These are phyloP conservation scores for Temnothorax longispinosus DNA, from an alignment of 1,140 invertebrate genomes.

Conservation along the genomic window DNA sequence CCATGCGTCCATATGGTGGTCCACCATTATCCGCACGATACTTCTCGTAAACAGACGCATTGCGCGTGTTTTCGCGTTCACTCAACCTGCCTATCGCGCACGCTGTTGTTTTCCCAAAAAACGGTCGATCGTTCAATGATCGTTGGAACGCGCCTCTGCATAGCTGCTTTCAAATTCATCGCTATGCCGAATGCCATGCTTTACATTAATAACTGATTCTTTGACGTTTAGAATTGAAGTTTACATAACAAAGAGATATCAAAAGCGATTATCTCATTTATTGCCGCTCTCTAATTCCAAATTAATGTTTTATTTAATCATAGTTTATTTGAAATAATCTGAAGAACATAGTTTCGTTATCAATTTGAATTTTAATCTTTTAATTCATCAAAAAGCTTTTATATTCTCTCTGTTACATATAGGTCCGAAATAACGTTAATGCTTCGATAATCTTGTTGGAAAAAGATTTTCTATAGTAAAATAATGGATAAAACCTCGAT, in stretches of 20 bases:
- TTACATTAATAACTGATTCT: background rate
- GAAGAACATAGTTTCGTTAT: background rate
- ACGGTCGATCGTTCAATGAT: background rate
- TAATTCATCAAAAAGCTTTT: background rate
- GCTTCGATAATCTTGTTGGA: background rate
- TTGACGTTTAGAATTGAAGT: background rate
- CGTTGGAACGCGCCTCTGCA: background rate
- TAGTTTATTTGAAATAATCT: background rate
- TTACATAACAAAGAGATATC: background rate
- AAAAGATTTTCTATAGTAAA: background rate
- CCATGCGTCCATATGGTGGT: constrained; percentile 78
- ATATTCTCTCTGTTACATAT: background rate
- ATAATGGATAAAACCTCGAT: background rate
- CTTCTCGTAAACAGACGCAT: constrained; percentile 40
- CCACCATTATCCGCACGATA: constrained; percentile 80
- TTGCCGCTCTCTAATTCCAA: background rate
- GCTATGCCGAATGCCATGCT: background rate
- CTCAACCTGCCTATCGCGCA: constrained; percentile 52
- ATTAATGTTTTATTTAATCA: constrained; percentile 7
- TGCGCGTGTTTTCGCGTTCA: constrained; percentile 60
- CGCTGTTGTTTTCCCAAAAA: constrained; percentile 28
- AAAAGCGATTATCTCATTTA: background rate
- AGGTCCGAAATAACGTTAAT: background rate
- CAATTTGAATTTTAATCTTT: background rate
- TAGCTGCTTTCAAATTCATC: background rate